Percentiles rank a stretch among this genome's conserved stretches.
Conservation (phyloP, 64 coral and sea anemone species). For the Catalaphyllia jardinei region DNA sequence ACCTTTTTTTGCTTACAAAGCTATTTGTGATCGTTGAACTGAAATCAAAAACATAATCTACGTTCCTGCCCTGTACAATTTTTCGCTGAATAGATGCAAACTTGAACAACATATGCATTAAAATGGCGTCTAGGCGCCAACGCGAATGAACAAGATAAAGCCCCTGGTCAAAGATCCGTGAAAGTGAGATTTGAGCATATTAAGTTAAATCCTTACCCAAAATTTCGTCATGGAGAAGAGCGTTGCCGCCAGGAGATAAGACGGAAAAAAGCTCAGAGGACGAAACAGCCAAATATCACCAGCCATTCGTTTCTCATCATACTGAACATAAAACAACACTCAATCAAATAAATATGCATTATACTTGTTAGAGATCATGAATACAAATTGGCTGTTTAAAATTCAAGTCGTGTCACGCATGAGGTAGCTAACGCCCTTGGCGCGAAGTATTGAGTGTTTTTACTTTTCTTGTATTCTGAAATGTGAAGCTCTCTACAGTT, state of each 20-base stretch:
- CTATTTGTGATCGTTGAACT: too few species aligned
- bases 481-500: too few species aligned
- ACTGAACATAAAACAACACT: neutral
- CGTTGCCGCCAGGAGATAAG: neutral
- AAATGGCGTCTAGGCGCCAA: neutral
- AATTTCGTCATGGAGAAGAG: constrained; percentile 4
- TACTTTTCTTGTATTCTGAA: too few species aligned
- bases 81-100: neutral
- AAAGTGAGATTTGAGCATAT: neutral
- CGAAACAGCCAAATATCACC: constrained; percentile 21
- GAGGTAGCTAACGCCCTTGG: neutral
- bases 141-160: neutral
- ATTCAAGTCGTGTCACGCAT: neutral
- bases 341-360: neutral
- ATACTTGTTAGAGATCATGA: too few species aligned
- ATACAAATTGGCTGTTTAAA: neutral
- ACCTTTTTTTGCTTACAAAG: too few species aligned
- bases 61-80: neutral
- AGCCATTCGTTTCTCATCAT: constrained; percentile 1
- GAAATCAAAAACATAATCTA: neutral
- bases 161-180: neutral
- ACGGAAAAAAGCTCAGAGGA: neutral
- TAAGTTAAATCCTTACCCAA: constrained; percentile 24
- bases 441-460: too few species aligned
- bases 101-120: neutral